phyloP scores from a whole-genome alignment of 1,140 invertebrate species.

The Marisa cornuarietis region DNA sequence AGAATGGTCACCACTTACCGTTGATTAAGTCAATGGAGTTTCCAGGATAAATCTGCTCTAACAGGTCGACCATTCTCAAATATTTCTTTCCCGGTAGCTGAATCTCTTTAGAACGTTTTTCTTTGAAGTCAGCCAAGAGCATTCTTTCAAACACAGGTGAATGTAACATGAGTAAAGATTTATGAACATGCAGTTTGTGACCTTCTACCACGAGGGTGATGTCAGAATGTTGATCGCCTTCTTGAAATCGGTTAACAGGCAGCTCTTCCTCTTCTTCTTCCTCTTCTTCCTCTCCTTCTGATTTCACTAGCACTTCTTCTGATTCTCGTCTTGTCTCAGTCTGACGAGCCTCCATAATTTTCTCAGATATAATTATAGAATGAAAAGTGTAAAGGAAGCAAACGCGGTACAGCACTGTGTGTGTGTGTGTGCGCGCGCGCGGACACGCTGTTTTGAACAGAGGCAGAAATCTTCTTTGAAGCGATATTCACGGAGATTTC shows the following conservation, averaged over 20 bases:
- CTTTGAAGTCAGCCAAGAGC: not conserved
- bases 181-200: slow-evolving; percentile 17
- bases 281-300: too few species aligned
- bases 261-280: too few species aligned
- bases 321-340: too few species aligned
- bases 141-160: slow-evolving; percentile 13
- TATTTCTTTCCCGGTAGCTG: slow-evolving; percentile 2
- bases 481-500: too few species aligned
- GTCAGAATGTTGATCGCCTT: not conserved
- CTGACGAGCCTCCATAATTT: too few species aligned
- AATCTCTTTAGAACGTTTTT: not conserved
- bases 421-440: too few species aligned
- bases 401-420: too few species aligned
- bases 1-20: not conserved
- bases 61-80: not conserved
- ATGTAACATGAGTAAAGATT: not conserved
- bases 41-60: slow-evolving; percentile 15
- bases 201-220: slow-evolving; percentile 7
- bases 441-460: too few species aligned
- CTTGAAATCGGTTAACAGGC: not conserved
- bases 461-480: too few species aligned
- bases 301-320: too few species aligned
- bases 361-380: too few species aligned
- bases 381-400: too few species aligned
- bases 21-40: not conserved